Percentiles rank a stretch among this genome's conserved stretches.
phyloP scores from a whole-genome alignment of 2,888 invertebrate species.

The Drosophila paranaensis region DNA sequence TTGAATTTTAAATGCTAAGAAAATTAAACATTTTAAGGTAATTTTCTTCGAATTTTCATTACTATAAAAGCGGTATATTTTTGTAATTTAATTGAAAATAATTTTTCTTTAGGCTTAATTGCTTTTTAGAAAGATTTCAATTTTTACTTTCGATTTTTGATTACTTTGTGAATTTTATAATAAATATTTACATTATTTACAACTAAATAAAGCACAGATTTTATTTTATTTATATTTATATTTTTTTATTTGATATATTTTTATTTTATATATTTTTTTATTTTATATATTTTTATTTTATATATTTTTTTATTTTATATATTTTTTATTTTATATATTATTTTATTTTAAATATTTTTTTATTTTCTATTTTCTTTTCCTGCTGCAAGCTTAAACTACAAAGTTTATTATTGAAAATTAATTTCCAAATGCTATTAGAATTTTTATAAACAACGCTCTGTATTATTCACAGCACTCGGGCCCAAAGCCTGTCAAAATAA shows the following conservation, averaged over 20 bases:
- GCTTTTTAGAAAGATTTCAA: too few relatives aligned
- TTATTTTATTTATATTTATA: neutral
- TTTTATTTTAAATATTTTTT: neutral
- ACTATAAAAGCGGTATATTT: neutral
- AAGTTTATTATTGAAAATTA: neutral
- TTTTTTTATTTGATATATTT: neutral
- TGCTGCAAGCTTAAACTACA: neutral
- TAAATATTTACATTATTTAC: neutral
- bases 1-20: neutral
- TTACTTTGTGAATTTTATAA: neutral
- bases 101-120: neutral
- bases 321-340: too few relatives aligned
- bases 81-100: neutral
- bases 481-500: neutral
- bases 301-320: too few relatives aligned
- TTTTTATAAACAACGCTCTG: neutral
- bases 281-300: too few relatives aligned
- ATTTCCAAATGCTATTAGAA: neutral
- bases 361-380: neutral
- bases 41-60: neutral
- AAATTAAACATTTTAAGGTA: neutral
- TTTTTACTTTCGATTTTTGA: neutral
- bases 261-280: too few relatives aligned
- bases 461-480: neutral
- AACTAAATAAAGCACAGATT: neutral